These are phyloP conservation scores for Bembecia ichneumoniformis DNA, from an alignment of 2,888 invertebrate genomes.

Conservation along the genomic window DNA sequence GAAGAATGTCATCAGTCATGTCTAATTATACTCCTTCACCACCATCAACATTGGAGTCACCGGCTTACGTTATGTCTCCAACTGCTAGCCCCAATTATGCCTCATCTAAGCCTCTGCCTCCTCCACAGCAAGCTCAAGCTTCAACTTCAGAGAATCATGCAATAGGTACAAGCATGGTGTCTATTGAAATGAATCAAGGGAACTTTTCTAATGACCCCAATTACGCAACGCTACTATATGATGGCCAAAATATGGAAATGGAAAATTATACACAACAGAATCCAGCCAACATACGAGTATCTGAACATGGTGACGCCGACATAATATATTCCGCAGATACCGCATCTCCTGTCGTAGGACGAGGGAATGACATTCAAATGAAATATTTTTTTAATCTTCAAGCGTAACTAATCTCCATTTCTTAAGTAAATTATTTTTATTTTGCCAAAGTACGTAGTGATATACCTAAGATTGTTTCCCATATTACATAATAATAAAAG, in stretches of 20 bases:
- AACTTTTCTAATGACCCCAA: background rate
- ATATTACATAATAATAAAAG: background rate
- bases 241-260: background rate
- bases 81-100: background rate
- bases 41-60: background rate
- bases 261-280: background rate
- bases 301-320: background rate
- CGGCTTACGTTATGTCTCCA: background rate
- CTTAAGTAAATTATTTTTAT: background rate
- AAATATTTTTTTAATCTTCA: background rate
- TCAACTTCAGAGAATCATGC: background rate
- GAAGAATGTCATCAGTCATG: background rate
- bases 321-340: background rate
- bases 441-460: background rate
- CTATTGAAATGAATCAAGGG: background rate
- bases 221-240: background rate
- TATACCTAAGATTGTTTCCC: background rate
- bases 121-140: background rate
- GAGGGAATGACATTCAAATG: background rate
- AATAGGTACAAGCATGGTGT: background rate
- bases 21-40: background rate
- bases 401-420: background rate
- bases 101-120: background rate
- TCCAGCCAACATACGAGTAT: background rate
- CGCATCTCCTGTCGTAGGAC: background rate